Base-by-base conservation (phyloP, 2,797 vertebrate species). In the Arnoldichthys spilopterus region DNA sequence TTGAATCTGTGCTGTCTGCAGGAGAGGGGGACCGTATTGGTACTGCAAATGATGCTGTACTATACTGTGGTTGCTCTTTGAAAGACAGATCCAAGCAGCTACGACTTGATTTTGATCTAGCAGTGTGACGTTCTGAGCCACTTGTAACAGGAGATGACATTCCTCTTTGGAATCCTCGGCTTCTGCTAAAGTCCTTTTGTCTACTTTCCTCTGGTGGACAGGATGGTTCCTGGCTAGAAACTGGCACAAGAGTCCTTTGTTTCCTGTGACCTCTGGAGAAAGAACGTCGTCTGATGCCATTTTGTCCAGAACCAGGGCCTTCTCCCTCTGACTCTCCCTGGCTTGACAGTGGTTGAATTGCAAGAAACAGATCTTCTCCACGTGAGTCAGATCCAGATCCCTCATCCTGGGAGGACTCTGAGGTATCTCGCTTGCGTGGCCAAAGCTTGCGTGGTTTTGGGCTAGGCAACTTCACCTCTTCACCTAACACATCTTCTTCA, bases 1-100 rank as follows among this genome's bases (percentile, higher is more conserved):
- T 93, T 9, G 94, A 95, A 69, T 93, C 92, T 12, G 92, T 85
- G 84, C 94, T 95, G 78, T 93, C 93, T 26, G 91, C 72, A 13
- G 93, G 92, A 16, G 94, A 94, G 12, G 88, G 83, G 8, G 92
- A 85, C 70, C 91, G 87, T 3, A 88, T 90, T 0, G 87, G 62
- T 49, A 92, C 90, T 78, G 91, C 90, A 0, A 90, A 91, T 12
- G 13, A 8, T 62, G 26, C 89, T 90, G 37, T 88, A 68, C 77
- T 82, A 26, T 90, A 92, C 15, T 86, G 87, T 49, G 89, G 74
- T 43, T 83, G 77, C 1, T 85, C 84, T 24, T 85, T 87, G 43
- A 83, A 89, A 24, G 89, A 90, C 30, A 93, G 90, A 69, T 94
- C 92, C 13, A 88, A 64, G 78, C 92, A 94, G 76, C 93, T 94